phyloP scores from a whole-genome alignment of 2,797 vertebrate species.

The Chloroceryle inda region DNA sequence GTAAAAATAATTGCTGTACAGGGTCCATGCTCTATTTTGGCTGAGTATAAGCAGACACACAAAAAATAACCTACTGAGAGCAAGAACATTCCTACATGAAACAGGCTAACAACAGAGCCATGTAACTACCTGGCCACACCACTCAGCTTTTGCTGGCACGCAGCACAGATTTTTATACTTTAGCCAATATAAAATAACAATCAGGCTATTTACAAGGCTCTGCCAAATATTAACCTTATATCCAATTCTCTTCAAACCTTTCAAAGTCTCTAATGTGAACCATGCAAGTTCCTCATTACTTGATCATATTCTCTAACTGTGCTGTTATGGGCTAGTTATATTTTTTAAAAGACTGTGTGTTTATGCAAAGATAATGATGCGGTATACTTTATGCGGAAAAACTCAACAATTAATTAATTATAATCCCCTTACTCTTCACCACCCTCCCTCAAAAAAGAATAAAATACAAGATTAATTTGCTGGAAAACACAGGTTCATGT shows the following conservation, averaged over 20 bases:
- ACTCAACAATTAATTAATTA: conserved; percentile 81
- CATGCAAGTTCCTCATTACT: conserved; percentile 76
- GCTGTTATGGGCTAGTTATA: conserved; percentile 71
- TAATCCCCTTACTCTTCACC: conserved; percentile 33
- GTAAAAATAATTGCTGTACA: conserved; percentile 82
- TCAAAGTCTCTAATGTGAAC: conserved; percentile 81
- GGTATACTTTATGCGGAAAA: conserved; percentile 73
- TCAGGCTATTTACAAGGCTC: conserved; percentile 84
- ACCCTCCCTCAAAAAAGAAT: conserved; percentile 3
- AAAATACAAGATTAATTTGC: conserved; percentile 76
- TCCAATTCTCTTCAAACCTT: conserved; percentile 80
- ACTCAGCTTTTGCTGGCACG: conserved; percentile 72
- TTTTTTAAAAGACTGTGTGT: conserved; percentile 79
- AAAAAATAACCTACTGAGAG: conserved; percentile 75
- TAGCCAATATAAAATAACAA: conserved; percentile 85
- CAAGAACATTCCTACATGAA: conserved; percentile 74
- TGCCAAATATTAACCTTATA: conserved; percentile 85
- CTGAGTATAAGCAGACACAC: conserved; percentile 73
- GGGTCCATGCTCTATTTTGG: conserved; percentile 77
- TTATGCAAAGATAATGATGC: conserved; percentile 83
- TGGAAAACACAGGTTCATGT: conserved; percentile 77
- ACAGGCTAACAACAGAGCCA: conserved; percentile 68
- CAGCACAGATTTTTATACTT: conserved; percentile 77
- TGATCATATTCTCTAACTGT: conserved; percentile 72
- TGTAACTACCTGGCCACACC: conserved; percentile 78